Conservation (phyloP, 2,113 vertebrate species). For the Bubo blakistoni region DNA sequence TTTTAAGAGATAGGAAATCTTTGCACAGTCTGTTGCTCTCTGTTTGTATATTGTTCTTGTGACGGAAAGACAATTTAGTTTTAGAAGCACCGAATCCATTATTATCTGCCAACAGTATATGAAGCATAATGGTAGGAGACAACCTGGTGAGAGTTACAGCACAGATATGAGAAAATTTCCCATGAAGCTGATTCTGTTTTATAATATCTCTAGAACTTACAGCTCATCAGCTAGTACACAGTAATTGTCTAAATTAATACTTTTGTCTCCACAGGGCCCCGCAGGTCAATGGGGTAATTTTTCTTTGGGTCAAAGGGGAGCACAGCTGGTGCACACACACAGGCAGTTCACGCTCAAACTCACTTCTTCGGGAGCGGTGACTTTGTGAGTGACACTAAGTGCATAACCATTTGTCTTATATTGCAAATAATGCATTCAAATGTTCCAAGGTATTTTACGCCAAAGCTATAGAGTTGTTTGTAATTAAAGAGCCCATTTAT, state of each 20-base stretch:
- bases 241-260: not conserved
- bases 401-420: not conserved
- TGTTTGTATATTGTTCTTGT: not conserved
- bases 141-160: not conserved
- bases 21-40: not conserved
- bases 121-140: not conserved
- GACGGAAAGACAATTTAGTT: not conserved
- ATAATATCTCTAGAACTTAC: not conserved
- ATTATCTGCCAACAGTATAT: not conserved
- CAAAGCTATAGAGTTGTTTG: not conserved
- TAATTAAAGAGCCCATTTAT: not conserved
- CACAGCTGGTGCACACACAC: not conserved
- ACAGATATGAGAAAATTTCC: not conserved
- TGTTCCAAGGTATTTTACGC: not conserved
- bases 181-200: not conserved
- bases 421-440: not conserved
- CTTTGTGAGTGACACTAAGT: not conserved
- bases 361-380: not conserved
- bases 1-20: not conserved
- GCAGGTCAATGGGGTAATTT: not conserved
- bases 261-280: not conserved
- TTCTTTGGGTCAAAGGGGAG: not conserved
- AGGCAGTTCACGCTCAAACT: not conserved
- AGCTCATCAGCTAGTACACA: not conserved
- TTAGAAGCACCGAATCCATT: not conserved